Evolutionary conservation across 2,113 vertebrate genomes (phyloP).

Genomic region (Heliornis fulica): DNA sequence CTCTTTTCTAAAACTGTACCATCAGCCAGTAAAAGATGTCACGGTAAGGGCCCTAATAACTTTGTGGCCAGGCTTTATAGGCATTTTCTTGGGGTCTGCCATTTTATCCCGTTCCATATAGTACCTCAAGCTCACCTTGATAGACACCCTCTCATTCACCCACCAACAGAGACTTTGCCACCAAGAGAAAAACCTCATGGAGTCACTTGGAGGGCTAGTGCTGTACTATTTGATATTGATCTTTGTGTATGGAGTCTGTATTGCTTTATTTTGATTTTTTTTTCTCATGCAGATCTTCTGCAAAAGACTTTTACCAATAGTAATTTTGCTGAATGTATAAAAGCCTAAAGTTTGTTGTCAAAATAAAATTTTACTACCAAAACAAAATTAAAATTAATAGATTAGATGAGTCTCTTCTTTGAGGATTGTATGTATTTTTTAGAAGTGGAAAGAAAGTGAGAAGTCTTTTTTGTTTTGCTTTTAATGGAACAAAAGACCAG

Average conservation of each 20-base stretch:
- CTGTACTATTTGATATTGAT: neutral
- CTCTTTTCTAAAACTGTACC: neutral
- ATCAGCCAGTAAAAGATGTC: neutral
- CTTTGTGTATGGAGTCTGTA: neutral
- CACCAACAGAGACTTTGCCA: neutral
- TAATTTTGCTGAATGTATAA: neutral
- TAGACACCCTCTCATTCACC: neutral
- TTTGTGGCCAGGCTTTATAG: neutral
- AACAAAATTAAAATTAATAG: neutral
- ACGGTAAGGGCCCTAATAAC: neutral
- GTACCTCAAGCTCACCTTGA: neutral
- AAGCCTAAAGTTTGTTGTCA: neutral
- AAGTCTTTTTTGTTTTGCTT: neutral
- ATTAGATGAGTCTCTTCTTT: neutral
- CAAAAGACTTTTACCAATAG: neutral
- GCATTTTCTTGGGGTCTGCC: neutral
- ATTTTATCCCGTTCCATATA: neutral
- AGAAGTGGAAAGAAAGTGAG: neutral
- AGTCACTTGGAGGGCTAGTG: neutral
- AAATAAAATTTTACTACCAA: neutral
- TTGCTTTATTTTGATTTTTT: neutral
- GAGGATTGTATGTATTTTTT: rapidly evolving
- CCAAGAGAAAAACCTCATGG: neutral
- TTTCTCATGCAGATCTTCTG: neutral
- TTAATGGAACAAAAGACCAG: neutral